Percentiles rank a stretch among this genome's conserved stretches.
Conservation (phyloP, 92 coral and sea anemone genomes). For the Plumapathes pennacea region DNA sequence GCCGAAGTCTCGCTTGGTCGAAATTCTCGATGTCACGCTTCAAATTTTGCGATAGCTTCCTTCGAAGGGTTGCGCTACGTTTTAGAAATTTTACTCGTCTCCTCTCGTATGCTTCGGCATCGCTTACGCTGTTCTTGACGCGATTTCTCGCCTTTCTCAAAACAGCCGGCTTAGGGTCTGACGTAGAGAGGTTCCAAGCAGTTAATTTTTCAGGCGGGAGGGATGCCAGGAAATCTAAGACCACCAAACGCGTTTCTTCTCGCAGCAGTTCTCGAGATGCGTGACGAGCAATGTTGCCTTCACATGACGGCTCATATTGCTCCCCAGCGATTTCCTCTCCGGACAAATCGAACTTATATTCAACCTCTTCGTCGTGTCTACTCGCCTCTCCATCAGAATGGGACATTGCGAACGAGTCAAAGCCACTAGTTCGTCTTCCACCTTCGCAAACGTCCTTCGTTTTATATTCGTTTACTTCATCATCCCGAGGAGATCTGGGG, state of each 20-base stretch:
- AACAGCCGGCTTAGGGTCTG: conserved; percentile 51
- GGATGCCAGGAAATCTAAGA: conserved; percentile 76
- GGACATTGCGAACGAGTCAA: no score
- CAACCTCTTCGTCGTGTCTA: no score
- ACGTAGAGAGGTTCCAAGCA: conserved; percentile 62
- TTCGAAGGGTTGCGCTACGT: conserved; percentile 79
- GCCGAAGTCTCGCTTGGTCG: conserved; percentile 46
- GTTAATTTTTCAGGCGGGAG: conserved; percentile 78
- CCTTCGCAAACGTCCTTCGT: no score
- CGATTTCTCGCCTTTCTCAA: conserved; percentile 39
- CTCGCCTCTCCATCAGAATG: no score
- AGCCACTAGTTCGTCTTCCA: no score
- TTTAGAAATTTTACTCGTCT: conserved; percentile 70
- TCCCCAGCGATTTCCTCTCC: no score
- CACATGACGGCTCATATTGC: no score
- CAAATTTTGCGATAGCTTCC: conserved; percentile 80
- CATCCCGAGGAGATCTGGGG: no score
- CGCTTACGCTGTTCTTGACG: conserved; percentile 82
- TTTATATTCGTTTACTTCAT: no score
- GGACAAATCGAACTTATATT: no score
- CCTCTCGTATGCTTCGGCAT: conserved; percentile 72
- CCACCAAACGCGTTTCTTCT: conserved; percentile 91
- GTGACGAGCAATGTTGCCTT: conserved; percentile 16
- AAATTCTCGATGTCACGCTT: conserved; percentile 81
- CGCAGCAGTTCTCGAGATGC: conserved; percentile 79